Conservation (phyloP, 1,140 invertebrate species). For the Oscheius sp. region DNA sequence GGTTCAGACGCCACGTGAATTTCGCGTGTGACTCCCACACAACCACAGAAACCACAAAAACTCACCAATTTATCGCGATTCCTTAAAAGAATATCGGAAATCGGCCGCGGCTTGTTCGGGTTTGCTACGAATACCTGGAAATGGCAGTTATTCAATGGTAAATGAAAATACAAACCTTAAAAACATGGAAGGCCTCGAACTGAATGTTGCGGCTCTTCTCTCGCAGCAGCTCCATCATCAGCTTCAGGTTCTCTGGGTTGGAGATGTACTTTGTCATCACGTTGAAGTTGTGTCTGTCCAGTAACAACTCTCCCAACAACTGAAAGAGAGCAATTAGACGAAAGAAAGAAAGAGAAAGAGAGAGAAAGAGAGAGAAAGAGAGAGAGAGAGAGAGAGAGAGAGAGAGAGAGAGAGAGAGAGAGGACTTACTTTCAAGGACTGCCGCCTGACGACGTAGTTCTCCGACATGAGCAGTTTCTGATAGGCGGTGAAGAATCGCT, state of each 20-base stretch:
- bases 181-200: slow-evolving; percentile 99
- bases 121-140: slow-evolving; percentile 97
- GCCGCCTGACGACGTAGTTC: slow-evolving; percentile 94
- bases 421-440: slow-evolving; percentile 77
- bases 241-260: slow-evolving; percentile 96
- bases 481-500: slow-evolving; percentile 93
- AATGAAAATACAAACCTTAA: slow-evolving; percentile 75
- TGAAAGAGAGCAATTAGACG: slow-evolving; percentile 46
- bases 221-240: slow-evolving; percentile 99
- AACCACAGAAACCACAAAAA: no score
- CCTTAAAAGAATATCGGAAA: slow-evolving; percentile 91
- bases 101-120: slow-evolving; percentile 98
- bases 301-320: slow-evolving; percentile 88
- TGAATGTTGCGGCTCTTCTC: slow-evolving; percentile 99
- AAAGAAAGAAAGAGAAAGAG: background rate
- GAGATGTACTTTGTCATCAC: slow-evolving; percentile 98
- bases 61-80: slow-evolving; percentile 96
- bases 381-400: slow-evolving; percentile 25
- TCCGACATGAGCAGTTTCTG: slow-evolving; percentile 94
- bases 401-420: background rate
- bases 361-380: background rate
- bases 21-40: no score
- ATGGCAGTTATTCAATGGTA: background rate
- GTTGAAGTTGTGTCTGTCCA: slow-evolving; percentile 98
- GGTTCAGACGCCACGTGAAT: no score